Base-by-base conservation (phyloP, 1,140 invertebrate genomes). In the Chironomus tepperi region DNA sequence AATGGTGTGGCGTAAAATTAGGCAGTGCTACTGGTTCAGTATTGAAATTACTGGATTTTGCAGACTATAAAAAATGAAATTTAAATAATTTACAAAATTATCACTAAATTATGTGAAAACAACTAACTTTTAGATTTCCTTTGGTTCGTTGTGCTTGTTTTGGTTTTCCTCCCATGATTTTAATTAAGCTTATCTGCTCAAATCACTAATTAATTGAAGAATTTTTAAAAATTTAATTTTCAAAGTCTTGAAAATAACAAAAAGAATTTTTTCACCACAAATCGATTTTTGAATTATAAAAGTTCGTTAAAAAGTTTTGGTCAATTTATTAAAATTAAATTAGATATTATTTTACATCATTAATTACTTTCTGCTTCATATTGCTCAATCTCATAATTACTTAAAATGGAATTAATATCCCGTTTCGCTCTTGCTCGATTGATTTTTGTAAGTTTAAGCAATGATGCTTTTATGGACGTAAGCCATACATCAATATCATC, bases 141-240 rank as follows among this genome's bases (percentile, higher is more conserved):
- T 93, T 93, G 0, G 89, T 91, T 78, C 91, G 83, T 79, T 91
- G 89, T 7, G 88, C 84, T 80, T 88, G 87, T 80, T 91, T 92
- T 77, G 89, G 85, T 84, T 90, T 91, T 74, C 90, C 89, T 79
- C 85, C 85, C 85, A 86, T 86, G 5, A 42, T 75, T 74, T 34
- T 34, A 1, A 34, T 5, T 34, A 2, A 34, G 24, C 24, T 34
- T 34, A 34, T 2, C 5, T 34, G 24, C 24, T 34, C 5, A 2
- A 34, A 34, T 34, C 24, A 34, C 24, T 34, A 5, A 34, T 34
- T 34, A 34, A 34, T 34, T 34, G n/a, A n/a, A n/a, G n/a, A n/a
- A n/a, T n/a, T n/a, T n/a, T n/a, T n/a, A n/a, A n/a, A n/a, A n/a
- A n/a, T n/a, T n/a, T n/a, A n/a, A n/a, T n/a, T n/a, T n/a, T n/a